A percentile compares a stretch with the other conserved stretches of the same genome.
Conservation (phyloP, 2,113 vertebrate species). For the Indicator indicator region DNA sequence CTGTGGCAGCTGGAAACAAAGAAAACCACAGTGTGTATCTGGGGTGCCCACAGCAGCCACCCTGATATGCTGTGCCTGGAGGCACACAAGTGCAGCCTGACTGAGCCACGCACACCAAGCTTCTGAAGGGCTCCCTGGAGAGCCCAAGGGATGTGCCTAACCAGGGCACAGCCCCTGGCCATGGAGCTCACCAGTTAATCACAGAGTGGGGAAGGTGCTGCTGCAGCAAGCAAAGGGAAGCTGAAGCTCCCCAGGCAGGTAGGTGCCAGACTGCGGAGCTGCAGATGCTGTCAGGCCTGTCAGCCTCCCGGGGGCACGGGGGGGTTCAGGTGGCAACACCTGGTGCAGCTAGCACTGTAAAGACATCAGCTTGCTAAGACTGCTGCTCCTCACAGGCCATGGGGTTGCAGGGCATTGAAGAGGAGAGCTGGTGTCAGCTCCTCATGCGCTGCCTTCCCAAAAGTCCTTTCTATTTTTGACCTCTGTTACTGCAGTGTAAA, state of each 20-base stretch:
- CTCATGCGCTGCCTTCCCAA: neutral
- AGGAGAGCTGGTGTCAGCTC: neutral
- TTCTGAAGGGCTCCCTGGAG: neutral
- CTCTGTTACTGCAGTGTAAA: neutral
- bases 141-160: neutral
- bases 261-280: neutral
- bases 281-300: neutral
- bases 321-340: neutral
- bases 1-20: neutral
- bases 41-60: neutral
- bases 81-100: neutral
- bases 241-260: neutral
- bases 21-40: neutral
- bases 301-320: neutral
- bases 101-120: neutral
- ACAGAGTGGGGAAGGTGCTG: accelerated
- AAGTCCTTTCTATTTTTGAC: neutral
- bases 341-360: neutral
- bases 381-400: neutral
- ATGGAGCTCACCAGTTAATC: accelerated
- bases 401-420: neutral
- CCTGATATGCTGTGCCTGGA: neutral
- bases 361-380: neutral
- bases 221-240: accelerated
- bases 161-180: neutral